Conservation (phyloP, 1,140 invertebrate genomes). For the Papilio aristodemus region DNA sequence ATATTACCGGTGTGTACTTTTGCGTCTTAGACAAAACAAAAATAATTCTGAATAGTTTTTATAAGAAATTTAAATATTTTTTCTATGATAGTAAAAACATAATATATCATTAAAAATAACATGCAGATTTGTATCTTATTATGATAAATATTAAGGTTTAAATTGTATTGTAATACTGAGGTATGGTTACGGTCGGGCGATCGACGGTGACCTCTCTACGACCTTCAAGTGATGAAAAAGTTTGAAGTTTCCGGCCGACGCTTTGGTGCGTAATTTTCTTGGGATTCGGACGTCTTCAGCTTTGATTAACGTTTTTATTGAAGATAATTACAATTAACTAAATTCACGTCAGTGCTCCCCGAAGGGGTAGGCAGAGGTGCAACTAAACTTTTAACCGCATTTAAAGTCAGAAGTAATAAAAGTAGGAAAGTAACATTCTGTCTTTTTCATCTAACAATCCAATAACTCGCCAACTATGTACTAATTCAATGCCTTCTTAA, state of each 20-base stretch:
- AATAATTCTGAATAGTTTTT: too few species aligned
- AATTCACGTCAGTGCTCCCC: background rate
- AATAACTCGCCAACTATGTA: too few species aligned
- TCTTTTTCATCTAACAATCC: too few species aligned
- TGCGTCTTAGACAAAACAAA: too few species aligned
- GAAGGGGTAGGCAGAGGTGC: too few species aligned
- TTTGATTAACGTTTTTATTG: conserved; percentile 5
- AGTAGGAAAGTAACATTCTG: too few species aligned
- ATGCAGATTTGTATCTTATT: background rate
- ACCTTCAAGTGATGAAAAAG: conserved; percentile 14
- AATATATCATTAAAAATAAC: background rate
- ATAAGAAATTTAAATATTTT: background rate
- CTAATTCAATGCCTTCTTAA: background rate
- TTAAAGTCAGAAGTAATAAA: too few species aligned
- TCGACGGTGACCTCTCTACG: background rate
- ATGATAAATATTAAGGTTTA: background rate
- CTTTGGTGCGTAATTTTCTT: conserved; percentile 15
- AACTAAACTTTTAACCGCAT: too few species aligned
- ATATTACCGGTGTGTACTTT: too few species aligned
- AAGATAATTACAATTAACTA: background rate
- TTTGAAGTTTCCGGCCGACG: background rate
- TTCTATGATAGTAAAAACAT: background rate
- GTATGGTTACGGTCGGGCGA: background rate
- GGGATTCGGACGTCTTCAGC: background rate
- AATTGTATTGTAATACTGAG: background rate